Evolutionary conservation across 2,888 invertebrate species (phyloP).

Genomic region (Lasioglossum oenotherae): DNA sequence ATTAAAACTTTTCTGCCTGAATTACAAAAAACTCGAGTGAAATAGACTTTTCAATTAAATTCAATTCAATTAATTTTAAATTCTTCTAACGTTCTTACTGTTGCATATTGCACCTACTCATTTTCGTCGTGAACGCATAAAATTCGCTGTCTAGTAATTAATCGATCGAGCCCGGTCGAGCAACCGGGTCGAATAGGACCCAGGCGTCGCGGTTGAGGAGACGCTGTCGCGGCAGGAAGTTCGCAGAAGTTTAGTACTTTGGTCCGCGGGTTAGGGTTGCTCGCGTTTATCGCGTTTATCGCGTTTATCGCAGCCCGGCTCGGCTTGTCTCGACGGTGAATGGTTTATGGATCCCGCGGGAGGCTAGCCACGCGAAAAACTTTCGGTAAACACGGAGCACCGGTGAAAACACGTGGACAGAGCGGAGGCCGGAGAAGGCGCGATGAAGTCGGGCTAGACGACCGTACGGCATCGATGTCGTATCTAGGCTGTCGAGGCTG

Average conservation of each 20-base stretch:
- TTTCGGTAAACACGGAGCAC: neutral
- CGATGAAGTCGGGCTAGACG: neutral
- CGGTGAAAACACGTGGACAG: neutral
- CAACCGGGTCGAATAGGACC: neutral
- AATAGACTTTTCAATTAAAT: no score
- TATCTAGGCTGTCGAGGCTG: neutral
- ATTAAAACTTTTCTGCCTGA: no score
- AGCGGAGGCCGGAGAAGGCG: neutral
- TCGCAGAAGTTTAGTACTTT: neutral
- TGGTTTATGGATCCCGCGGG: neutral
- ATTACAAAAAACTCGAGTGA: no score
- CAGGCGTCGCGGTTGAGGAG: neutral
- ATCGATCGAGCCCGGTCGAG: no score
- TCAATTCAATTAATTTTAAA: no score
- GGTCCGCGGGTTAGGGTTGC: neutral
- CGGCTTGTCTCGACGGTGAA: neutral
- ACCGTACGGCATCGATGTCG: neutral
- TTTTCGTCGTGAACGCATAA: no score
- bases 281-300: neutral
- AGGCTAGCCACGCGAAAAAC: neutral
- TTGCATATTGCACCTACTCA: no score
- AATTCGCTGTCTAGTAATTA: no score
- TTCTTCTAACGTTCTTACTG: no score
- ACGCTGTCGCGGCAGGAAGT: neutral
- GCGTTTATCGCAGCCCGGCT: no score